Evolutionary conservation across 1,140 invertebrate genomes (phyloP).

Genomic region (Bradynema listronoti): DNA sequence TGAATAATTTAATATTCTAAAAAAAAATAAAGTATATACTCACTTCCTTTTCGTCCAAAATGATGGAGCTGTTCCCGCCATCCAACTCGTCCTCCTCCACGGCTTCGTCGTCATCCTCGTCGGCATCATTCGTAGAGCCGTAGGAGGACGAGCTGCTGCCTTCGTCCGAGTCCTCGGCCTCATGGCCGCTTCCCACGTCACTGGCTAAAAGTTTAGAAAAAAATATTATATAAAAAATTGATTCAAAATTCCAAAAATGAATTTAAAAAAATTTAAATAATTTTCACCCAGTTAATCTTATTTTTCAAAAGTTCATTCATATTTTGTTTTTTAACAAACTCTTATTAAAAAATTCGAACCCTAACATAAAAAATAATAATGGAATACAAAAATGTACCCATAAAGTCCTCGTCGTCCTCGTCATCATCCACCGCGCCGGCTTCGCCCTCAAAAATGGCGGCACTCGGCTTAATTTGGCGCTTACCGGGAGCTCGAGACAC

Average conservation of each 20-base stretch:
- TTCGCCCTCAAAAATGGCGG: conserved; percentile 21
- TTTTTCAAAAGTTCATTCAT: not conserved
- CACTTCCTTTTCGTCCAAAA: not conserved
- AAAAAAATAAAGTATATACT: too few species aligned
- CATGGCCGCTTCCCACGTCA: too few species aligned
- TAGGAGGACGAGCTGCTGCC: not conserved
- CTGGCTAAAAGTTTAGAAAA: not conserved
- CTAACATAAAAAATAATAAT: too few species aligned
- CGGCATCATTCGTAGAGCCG: too few species aligned
- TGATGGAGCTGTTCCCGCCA: not conserved
- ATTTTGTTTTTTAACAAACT: not conserved
- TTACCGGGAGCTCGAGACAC: conserved; percentile 23
- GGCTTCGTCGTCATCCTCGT: not conserved
- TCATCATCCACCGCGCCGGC: conserved; percentile 11
- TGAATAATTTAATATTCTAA: too few species aligned
- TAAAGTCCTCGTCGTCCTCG: conserved; percentile 24
- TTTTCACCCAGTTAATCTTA: not conserved
- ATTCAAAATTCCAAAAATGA: not conserved
- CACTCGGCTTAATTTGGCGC: conserved; percentile 30
- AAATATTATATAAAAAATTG: too few species aligned
- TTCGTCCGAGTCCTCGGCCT: not conserved
- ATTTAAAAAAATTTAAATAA: not conserved
- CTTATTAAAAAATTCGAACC: too few species aligned
- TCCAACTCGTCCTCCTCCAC: not conserved
- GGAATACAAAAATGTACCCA: conserved; percentile 13